phyloP scores from a whole-genome alignment of 2,888 invertebrate species.

The Lasioglossum oenotherae region DNA sequence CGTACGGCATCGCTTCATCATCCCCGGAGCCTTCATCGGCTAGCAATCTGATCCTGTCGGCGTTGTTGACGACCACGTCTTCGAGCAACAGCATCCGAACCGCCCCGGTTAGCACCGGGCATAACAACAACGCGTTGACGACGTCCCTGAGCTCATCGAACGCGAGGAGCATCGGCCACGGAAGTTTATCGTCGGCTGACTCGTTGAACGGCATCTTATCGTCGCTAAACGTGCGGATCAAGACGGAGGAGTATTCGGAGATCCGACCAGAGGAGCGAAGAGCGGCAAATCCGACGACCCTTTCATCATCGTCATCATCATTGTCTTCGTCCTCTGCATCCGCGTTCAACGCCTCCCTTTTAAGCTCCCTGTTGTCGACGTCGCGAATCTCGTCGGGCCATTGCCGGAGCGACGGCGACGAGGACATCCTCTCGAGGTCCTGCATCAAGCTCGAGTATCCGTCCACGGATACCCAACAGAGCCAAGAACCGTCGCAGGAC shows the following conservation, averaged over 20 bases:
- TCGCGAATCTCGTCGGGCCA: conserved; percentile 67
- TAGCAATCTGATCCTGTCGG: conserved; percentile 69
- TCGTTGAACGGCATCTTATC: conserved; percentile 77
- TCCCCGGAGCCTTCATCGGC: conserved; percentile 58
- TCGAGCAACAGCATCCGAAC: conserved; percentile 56
- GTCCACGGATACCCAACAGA: conserved; percentile 21
- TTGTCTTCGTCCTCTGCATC: conserved; percentile 63
- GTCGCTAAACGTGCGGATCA: conserved; percentile 75
- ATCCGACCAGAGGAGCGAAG: conserved; percentile 62
- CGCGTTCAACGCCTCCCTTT: conserved; percentile 71
- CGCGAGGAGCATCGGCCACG: conserved; percentile 37
- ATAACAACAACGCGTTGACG: conserved; percentile 69
- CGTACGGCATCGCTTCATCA: conserved; percentile 66
- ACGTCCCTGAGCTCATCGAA: conserved; percentile 62
- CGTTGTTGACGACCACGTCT: conserved; percentile 70
- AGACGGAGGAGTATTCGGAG: conserved; percentile 74
- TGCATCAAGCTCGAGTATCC: conserved; percentile 72
- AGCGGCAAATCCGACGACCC: conserved; percentile 45
- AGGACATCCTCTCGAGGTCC: conserved; percentile 57
- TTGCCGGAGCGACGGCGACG: conserved; percentile 65
- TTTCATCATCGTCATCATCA: conserved; percentile 53
- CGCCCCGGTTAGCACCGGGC: conserved; percentile 21
- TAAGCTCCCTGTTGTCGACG: conserved; percentile 76
- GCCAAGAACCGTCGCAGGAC: conserved; percentile 48
- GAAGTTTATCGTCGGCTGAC: conserved; percentile 67